Conservation (phyloP, 2,888 invertebrate genomes). For the Hydriomena furcata region DNA sequence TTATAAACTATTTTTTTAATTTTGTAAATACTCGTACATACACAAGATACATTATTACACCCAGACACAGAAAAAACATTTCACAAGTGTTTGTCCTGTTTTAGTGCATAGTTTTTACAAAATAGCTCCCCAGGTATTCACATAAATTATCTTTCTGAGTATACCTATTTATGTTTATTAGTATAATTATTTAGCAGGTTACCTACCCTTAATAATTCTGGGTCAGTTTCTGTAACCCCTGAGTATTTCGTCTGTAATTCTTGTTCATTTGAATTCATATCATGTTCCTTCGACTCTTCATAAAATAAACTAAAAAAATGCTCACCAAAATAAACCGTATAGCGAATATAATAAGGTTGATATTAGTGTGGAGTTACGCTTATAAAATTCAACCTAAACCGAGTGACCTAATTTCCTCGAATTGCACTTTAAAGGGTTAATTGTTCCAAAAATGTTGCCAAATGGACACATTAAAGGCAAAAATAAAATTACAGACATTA, state of each 20-base stretch:
- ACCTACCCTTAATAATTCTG: neutral
- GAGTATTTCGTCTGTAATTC: slow-evolving; percentile 7
- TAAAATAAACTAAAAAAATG: slow-evolving; percentile 10
- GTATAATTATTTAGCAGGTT: too few relatives aligned
- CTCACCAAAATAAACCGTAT: slow-evolving; percentile 14
- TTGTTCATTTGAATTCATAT: slow-evolving; percentile 26
- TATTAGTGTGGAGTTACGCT: slow-evolving; percentile 1
- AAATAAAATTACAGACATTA: slow-evolving; percentile 39
- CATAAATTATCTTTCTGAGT: too few relatives aligned
- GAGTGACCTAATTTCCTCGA: slow-evolving; percentile 33
- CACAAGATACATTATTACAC: too few relatives aligned
- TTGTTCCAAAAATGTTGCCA: slow-evolving; percentile 52
- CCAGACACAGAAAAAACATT: too few relatives aligned
- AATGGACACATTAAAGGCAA: slow-evolving; percentile 49
- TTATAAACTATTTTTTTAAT: too few relatives aligned
- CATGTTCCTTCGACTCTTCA: slow-evolving; percentile 23
- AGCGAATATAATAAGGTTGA: neutral
- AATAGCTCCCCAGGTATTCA: too few relatives aligned
- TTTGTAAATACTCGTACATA: too few relatives aligned
- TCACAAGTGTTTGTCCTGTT: too few relatives aligned
- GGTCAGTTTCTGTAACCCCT: neutral
- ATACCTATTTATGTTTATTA: too few relatives aligned
- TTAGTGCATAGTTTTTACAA: too few relatives aligned
- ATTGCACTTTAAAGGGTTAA: slow-evolving; percentile 48
- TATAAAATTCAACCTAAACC: slow-evolving; percentile 21